Evolutionary conservation across 2,888 invertebrate genomes (phyloP).

Genomic region (Brachylomia viminalis): DNA sequence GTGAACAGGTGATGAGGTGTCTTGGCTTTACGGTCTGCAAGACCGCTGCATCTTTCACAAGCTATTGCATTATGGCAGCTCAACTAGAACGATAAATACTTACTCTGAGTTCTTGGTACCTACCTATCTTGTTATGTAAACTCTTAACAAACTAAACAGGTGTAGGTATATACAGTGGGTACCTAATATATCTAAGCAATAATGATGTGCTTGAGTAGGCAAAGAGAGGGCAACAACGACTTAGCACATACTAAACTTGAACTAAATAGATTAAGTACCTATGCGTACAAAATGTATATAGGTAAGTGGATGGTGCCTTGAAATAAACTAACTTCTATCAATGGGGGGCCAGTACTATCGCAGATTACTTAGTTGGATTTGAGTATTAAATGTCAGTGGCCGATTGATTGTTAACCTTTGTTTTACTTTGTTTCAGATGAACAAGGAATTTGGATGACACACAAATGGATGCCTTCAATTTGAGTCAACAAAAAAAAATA

Average conservation of each 20-base stretch:
- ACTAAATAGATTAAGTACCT: slow-evolving; percentile 35
- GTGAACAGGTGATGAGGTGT: slow-evolving; percentile 81
- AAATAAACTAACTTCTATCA: background rate
- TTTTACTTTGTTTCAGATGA: slow-evolving; percentile 78
- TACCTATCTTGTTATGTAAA: background rate
- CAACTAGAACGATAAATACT: slow-evolving; percentile 57
- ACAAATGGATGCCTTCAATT: slow-evolving; percentile 10
- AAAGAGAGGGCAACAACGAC: background rate
- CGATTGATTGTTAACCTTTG: slow-evolving; percentile 9
- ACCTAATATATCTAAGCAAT: slow-evolving; percentile 23
- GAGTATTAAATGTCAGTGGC: too few species aligned
- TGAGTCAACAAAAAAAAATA: slow-evolving; percentile 53
- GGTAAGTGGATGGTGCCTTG: background rate
- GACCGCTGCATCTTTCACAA: slow-evolving; percentile 70
- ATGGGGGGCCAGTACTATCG: too few species aligned
- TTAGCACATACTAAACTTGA: slow-evolving; percentile 35
- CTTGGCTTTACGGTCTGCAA: slow-evolving; percentile 72
- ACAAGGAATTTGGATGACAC: slow-evolving; percentile 78
- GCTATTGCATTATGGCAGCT: slow-evolving; percentile 69
- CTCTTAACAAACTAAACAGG: slow-evolving; percentile 9
- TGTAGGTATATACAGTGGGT: slow-evolving; percentile 12
- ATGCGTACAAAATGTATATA: background rate
- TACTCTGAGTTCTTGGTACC: slow-evolving; percentile 32
- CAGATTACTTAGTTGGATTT: background rate
- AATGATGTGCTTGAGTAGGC: slow-evolving; percentile 3